Evolutionary conservation across 2,888 invertebrate genomes (phyloP).

Genomic region (Petrolisthes cinctipes): DNA sequence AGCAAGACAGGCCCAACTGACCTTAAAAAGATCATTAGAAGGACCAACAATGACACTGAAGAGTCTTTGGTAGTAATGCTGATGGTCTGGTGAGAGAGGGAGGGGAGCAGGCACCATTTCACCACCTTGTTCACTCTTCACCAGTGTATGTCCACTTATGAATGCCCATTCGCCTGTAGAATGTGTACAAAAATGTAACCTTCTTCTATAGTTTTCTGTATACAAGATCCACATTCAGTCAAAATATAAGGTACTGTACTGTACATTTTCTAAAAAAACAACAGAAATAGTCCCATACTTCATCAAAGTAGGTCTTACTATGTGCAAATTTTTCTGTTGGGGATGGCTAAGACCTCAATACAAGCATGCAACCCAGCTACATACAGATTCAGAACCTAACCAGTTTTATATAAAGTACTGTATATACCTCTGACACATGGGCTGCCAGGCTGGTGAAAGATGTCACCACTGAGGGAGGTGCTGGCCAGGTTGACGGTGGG

Average conservation of each 20-base stretch:
- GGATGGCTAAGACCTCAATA: too few relatives aligned
- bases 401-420: background rate
- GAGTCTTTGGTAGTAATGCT: slow-evolving; percentile 60
- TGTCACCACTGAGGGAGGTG: slow-evolving; percentile 62
- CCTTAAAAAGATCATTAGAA: slow-evolving; percentile 61
- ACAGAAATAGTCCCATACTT: too few relatives aligned
- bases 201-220: too few relatives aligned
- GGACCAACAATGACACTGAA: slow-evolving; percentile 59
- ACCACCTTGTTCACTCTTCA: slow-evolving; percentile 59
- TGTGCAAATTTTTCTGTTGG: background rate
- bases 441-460: slow-evolving; percentile 65
- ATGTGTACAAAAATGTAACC: too few relatives aligned
- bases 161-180: slow-evolving; percentile 61
- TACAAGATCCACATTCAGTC: too few relatives aligned
- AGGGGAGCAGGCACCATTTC: slow-evolving; percentile 52
- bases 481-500: slow-evolving; percentile 63
- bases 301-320: background rate
- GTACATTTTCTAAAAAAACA: too few relatives aligned
- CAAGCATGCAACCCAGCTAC: background rate
- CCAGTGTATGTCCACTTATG: slow-evolving; percentile 59
- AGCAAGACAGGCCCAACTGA: background rate
- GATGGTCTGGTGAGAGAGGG: slow-evolving; percentile 55
- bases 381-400: background rate
- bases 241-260: background rate
- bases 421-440: slow-evolving; percentile 63